Evolutionary conservation across 2,113 vertebrate species (phyloP).

Genomic region (Philantomba maxwellii): DNA sequence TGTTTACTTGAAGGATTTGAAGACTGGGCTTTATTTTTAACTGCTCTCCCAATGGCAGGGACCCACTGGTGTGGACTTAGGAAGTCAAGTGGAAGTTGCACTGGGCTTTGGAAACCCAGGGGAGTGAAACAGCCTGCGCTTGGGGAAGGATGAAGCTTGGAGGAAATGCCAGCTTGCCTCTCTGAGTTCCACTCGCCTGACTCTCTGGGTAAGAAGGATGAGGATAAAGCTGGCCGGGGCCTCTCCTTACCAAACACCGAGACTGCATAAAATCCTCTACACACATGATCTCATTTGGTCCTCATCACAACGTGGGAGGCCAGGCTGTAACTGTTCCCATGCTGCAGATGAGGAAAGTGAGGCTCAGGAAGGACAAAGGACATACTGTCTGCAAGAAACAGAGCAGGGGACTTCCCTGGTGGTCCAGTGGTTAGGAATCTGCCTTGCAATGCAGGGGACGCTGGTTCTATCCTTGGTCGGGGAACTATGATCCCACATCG

Average conservation of each 20-base stretch:
- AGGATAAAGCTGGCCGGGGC: not conserved
- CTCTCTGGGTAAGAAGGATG: not conserved
- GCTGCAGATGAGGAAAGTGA: not conserved
- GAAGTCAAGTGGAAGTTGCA: slow-evolving; percentile 40
- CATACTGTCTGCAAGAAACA: not conserved
- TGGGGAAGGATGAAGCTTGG: not conserved
- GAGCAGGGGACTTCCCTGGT: not conserved
- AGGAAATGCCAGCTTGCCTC: not conserved
- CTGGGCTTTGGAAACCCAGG: not conserved
- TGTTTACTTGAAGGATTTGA: slow-evolving; percentile 53
- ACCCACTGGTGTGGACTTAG: not conserved
- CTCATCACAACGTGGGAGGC: not conserved
- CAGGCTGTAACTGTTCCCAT: not conserved
- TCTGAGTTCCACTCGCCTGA: rapidly evolving
- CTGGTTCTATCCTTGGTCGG: not conserved
- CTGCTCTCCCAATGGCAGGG: not conserved
- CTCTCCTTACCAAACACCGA: not conserved
- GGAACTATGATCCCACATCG: not conserved
- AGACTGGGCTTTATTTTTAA: slow-evolving; percentile 63
- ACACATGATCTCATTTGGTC: not conserved
- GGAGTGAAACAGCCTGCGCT: not conserved
- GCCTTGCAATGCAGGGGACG: not conserved
- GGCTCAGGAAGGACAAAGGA: not conserved
- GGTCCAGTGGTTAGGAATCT: not conserved
- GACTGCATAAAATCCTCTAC: rapidly evolving